phyloP scores from a whole-genome alignment of 2,797 vertebrate genomes.

The Passerculus sandwichensis region DNA sequence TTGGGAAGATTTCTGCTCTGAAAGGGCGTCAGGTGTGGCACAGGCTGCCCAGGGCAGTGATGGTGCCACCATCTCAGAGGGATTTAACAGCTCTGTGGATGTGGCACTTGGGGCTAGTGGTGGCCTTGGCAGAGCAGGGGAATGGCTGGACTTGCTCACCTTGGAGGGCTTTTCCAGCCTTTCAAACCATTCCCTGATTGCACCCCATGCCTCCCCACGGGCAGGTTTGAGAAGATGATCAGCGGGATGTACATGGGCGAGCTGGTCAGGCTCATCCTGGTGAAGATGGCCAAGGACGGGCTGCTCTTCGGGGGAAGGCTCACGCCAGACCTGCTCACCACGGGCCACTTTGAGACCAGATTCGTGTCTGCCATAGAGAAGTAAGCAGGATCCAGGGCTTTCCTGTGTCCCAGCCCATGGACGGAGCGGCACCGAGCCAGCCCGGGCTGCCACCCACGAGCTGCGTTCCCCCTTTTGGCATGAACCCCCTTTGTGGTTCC shows the following conservation, averaged over 20 bases:
- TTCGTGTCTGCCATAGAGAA: conserved; percentile 89
- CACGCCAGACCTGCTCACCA: conserved; percentile 83
- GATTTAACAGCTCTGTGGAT: not conserved
- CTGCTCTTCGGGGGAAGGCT: conserved; percentile 88
- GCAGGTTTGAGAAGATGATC: conserved; percentile 98
- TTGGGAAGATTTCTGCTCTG: not conserved
- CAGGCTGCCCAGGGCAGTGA: not conserved
- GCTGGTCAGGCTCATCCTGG: conserved; percentile 92
- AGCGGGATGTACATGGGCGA: conserved; percentile 98
- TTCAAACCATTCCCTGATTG: not conserved
- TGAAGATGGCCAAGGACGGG: conserved; percentile 91
- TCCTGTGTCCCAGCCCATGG: not conserved
- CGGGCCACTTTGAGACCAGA: conserved; percentile 86
- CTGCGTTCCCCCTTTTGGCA: too few relatives aligned
- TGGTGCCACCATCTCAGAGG: not conserved
- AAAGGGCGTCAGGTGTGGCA: not conserved
- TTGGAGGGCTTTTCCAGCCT: not conserved
- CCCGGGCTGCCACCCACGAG: too few relatives aligned
- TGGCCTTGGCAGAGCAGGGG: not conserved
- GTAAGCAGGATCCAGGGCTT: conserved; percentile 51
- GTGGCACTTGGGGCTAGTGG: not conserved
- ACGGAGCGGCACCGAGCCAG: not conserved
- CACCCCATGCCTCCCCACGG: fast-evolving
- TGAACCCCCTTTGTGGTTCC: not conserved
- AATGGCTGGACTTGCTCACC: not conserved